Base-by-base conservation (phyloP, 2,797 vertebrate genomes). In the Urophycis tenuis region DNA sequence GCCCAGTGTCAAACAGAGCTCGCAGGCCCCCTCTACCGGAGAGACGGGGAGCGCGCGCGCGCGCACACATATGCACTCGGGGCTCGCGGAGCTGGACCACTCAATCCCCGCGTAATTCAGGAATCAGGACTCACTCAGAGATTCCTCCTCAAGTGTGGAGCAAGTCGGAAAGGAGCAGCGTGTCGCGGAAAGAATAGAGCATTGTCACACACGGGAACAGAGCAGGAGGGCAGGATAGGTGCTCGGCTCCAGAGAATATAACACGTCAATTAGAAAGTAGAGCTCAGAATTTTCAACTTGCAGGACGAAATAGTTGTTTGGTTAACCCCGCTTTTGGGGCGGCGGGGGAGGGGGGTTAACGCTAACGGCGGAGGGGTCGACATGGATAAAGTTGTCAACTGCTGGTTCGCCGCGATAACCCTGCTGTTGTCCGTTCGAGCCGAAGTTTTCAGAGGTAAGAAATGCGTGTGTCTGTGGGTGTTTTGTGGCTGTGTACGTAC, bases 381-480 rank as follows among this genome's bases (percentile, higher is more conserved):
- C 81, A 94, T 94, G 94, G 93, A 94, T 90, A 94, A 94, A 94
- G 91, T 94, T 94, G 77, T 92, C 81, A 89, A 87, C 87, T 91
- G 85, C 75, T 79, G 92, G 80, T 87, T 93, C 80, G 90, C 91
- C 71, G 92, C 88, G n/a, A 72, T 92, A 72, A 89, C 90, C 82
- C 88, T 94, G 77, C 86, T 93, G 87, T 6, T 92, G 84, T 90
- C 91, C 75, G 89, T 83, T 36, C 82, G 85, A 49, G 93, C 90
- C 85, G 91, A 94, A 92, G 91, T 93, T 91, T 93, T 90, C 77
- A 94, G 92, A 93, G 94, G 93, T 94, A 92, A 93, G 92, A 41
- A 74, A 30, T 49, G 76, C 0, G 64, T 73, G 79, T 78, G 71
- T 29, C 11, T 70, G 19, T 11, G 10, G 75, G 15, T 60, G 30